These are phyloP conservation scores for Drosophila pseudotakahashii DNA, from an alignment of 2,888 invertebrate species.

Conservation along the genomic window DNA sequence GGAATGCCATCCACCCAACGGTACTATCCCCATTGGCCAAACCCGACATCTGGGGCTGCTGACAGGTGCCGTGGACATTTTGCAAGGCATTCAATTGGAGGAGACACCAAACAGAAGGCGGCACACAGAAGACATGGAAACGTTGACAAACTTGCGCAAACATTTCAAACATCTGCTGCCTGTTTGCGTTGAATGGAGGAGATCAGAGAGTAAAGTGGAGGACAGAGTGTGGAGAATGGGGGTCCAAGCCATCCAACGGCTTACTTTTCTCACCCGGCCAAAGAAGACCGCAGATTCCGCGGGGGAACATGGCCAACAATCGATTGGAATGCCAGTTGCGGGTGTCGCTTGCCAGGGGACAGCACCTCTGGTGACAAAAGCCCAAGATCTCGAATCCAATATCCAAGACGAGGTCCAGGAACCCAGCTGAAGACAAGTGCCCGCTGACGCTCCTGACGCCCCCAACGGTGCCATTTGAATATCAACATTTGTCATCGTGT, in stretches of 20 bases:
- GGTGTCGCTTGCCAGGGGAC: conserved; percentile 54
- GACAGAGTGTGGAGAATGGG: not conserved
- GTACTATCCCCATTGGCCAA: conserved; percentile 29
- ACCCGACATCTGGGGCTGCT: conserved; percentile 45
- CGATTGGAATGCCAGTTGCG: conserved; percentile 73
- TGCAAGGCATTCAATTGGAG: conserved; percentile 59
- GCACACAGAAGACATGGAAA: conserved; percentile 16
- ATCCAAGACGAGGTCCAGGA: conserved; percentile 34
- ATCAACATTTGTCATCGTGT: conserved; percentile 80
- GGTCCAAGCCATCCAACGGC: conserved; percentile 44
- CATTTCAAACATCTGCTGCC: conserved; percentile 71
- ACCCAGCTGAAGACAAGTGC: conserved; percentile 15
- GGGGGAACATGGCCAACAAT: conserved; percentile 65
- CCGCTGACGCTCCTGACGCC: conserved; percentile 46
- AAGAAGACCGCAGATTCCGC: conserved; percentile 48
- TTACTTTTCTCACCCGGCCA: conserved; percentile 69
- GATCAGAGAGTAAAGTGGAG: conserved; percentile 27
- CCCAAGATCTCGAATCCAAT: conserved; percentile 40
- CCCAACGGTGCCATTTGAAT: conserved; percentile 74
- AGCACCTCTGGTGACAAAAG: conserved; percentile 55
- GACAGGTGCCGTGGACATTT: conserved; percentile 71
- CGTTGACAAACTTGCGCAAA: conserved; percentile 69
- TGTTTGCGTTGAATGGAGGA: conserved; percentile 51
- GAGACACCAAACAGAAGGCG: conserved; percentile 33
- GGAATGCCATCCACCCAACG: conserved; percentile 47